These are phyloP conservation scores for Dasyurus viverrinus DNA, from an alignment of 2,113 vertebrate species.

Conservation along the genomic window DNA sequence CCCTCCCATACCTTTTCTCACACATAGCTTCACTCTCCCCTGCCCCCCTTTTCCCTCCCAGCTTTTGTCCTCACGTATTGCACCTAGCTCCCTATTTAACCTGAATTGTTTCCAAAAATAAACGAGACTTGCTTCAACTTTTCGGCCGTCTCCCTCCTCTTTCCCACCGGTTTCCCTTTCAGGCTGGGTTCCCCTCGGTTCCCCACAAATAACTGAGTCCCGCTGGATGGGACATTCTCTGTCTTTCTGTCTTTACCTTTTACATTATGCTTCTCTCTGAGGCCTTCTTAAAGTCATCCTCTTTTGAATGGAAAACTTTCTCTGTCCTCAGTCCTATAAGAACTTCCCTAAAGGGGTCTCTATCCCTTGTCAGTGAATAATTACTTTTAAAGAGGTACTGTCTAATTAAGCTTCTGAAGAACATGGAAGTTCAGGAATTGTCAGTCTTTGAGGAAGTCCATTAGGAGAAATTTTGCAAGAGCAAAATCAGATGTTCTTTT, in stretches of 20 bases:
- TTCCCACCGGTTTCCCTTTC: no score
- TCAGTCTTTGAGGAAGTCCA: not conserved
- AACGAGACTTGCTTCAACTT: no score
- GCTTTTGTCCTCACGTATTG: no score
- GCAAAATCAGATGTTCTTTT: not conserved
- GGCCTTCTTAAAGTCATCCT: not conserved
- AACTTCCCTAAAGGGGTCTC: not conserved
- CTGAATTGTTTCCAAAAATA: no score
- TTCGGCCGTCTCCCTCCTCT: no score
- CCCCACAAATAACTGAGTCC: no score
- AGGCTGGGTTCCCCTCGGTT: no score
- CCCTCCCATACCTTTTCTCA: no score
- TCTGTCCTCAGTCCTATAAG: not conserved
- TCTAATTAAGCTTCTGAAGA: not conserved
- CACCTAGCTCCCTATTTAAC: no score
- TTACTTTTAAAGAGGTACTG: not conserved
- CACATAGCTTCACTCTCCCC: no score
- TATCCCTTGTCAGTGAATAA: not conserved
- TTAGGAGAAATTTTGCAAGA: not conserved
- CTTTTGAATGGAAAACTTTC: not conserved
- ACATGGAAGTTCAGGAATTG: not conserved
- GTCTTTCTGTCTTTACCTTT: not conserved
- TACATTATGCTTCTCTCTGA: not conserved
- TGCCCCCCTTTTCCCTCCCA: no score
- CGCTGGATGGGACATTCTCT: no score